Evolutionary conservation across 2,888 invertebrate species (phyloP), one percentile per base, ranked within the genome.

Genomic region (Agonopterix heracliana): DNA sequence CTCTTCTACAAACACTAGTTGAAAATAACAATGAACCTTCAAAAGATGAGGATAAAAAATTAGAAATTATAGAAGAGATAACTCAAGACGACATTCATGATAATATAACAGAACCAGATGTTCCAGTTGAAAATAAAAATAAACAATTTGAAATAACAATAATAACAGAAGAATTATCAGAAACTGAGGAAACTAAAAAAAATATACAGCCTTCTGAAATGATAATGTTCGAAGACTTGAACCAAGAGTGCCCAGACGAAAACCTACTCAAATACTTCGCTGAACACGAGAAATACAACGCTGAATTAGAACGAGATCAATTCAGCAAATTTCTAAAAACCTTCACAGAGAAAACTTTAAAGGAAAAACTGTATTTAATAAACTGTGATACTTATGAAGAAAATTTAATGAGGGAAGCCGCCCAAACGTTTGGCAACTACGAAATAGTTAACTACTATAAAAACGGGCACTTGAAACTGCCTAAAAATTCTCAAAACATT

Each of bases 311-410:
- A 65, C 68, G 68, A 50, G 72, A 74, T 2, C 66, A 63, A 57
- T 85, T 77, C 49, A 68, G 62, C 13, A 67, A 61, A 11, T 83
- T 86, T 54, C 54, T 83, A 0, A 80, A 78, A 53, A 52, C 57
- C 3, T 79, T 66, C 41, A 61, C 59, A 1, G 66, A 74, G 35
- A 64, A 59, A 17, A 55, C 59, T 1, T 9, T 41, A 12, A 54
- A 46, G 3, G 64, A 63, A 4, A 82, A 79, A 66, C 63, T 88
- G 40, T 76, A 77, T 56, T 51, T 88, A 14, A 68, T 87, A 0
- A 87, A 88, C 61, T 88, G 88, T 54, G 77, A 81, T 54, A 61
- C 70, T 2, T 83, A 86, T 10, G 80, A 79, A 67, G 81, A 81
- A 52, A 80, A 74, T 45, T 59, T 88, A 2, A 48, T 88, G 0